phyloP scores from a whole-genome alignment of 1,140 invertebrate species.

The Lucilia sericata region DNA sequence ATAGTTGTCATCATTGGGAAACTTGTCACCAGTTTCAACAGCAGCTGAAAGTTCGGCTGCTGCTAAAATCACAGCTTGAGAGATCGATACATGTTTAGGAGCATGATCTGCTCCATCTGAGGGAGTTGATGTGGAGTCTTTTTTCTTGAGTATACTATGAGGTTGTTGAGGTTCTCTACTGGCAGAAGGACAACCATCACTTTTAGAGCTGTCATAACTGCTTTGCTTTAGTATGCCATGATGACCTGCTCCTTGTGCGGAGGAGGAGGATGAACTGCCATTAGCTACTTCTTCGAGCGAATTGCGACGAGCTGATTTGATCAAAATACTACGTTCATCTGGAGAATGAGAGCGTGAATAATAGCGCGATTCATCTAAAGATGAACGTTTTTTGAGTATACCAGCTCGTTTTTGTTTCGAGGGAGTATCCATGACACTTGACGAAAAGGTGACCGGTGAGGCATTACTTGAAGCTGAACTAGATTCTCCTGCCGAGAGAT shows the following conservation, averaged over 20 bases:
- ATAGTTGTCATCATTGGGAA: slow-evolving; percentile 66
- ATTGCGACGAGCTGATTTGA: slow-evolving; percentile 69
- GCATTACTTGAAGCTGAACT: slow-evolving; percentile 71
- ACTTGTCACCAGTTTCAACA: slow-evolving; percentile 69
- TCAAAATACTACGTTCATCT: slow-evolving; percentile 63
- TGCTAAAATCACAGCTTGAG: slow-evolving; percentile 76
- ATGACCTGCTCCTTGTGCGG: slow-evolving; percentile 55
- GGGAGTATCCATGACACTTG: slow-evolving; percentile 74
- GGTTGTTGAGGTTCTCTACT: slow-evolving; percentile 76
- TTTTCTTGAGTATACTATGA: slow-evolving; percentile 81
- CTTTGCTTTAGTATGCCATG: slow-evolving; percentile 79
- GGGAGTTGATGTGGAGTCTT: slow-evolving; percentile 74
- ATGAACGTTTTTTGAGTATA: slow-evolving; percentile 84
- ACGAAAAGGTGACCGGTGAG: slow-evolving; percentile 79
- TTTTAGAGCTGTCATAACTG: slow-evolving; percentile 72
- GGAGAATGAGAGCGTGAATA: slow-evolving; percentile 67
- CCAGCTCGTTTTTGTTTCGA: slow-evolving; percentile 76
- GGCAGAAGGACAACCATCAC: slow-evolving; percentile 70
- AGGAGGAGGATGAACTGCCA: slow-evolving; percentile 34
- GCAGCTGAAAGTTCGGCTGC: slow-evolving; percentile 69
- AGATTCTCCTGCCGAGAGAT: slow-evolving; percentile 59
- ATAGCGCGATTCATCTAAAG: slow-evolving; percentile 78
- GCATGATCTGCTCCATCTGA: slow-evolving; percentile 60
- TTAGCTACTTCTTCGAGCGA: slow-evolving; percentile 62
- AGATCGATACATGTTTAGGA: slow-evolving; percentile 77